phyloP scores from a whole-genome alignment of 2,888 invertebrate species.

The Papilio protenor region DNA sequence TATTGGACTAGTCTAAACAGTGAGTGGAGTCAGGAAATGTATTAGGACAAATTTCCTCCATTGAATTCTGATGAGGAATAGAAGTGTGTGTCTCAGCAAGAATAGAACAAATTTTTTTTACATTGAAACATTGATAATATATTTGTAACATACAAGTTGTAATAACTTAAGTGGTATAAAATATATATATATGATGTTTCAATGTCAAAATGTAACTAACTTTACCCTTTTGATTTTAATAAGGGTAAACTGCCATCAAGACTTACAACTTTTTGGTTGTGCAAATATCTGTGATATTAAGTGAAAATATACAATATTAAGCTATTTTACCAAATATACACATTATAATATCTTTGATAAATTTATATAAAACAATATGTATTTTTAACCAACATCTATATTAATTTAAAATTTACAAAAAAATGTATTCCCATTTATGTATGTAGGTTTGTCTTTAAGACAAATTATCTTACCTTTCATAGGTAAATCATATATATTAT shows the following conservation, averaged over 20 bases:
- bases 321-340: conserved; percentile 37
- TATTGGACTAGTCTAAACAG: conserved; percentile 45
- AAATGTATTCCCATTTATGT: not conserved
- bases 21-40: conserved; percentile 42
- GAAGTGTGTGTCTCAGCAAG: conserved; percentile 18
- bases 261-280: conserved; percentile 40
- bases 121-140: conserved; percentile 10
- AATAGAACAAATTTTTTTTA: conserved; percentile 4
- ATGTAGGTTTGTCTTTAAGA: not conserved
- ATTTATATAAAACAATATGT: not conserved
- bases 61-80: conserved; percentile 1
- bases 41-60: conserved; percentile 29
- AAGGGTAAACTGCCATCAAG: conserved; percentile 20
- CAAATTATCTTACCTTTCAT: not conserved
- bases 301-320: conserved; percentile 31
- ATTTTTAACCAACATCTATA: not conserved
- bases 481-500: not conserved
- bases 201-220: conserved; percentile 9
- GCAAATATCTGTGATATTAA: conserved; percentile 46
- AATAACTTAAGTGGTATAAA: conserved; percentile 13
- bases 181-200: not conserved
- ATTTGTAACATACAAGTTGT: conserved; percentile 13
- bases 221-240: conserved; percentile 13
- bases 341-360: conserved; percentile 22
- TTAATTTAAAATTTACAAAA: not conserved